phyloP scores from a whole-genome alignment of 2,113 vertebrate species.

The Lynx canadensis region DNA sequence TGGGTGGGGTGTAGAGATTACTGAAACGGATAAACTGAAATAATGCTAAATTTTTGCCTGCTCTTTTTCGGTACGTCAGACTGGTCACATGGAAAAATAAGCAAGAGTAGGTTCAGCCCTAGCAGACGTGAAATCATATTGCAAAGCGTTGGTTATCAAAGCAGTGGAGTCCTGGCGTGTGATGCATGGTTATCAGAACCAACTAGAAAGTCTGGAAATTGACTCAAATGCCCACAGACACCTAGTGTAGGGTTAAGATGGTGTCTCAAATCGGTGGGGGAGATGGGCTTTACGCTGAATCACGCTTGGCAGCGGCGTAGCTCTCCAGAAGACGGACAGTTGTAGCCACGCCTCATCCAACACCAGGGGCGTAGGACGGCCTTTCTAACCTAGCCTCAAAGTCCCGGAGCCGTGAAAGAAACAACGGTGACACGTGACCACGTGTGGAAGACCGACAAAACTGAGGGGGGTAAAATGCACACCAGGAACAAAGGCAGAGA shows the following conservation, averaged over 20 bases:
- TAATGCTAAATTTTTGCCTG: not conserved
- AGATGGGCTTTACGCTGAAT: accelerated
- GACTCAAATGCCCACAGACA: not conserved
- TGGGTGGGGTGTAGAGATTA: not conserved
- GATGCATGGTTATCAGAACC: accelerated
- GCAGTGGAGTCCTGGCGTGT: accelerated
- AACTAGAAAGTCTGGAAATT: not conserved
- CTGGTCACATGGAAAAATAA: not conserved
- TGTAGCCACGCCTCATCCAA: accelerated
- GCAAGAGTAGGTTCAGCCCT: not conserved
- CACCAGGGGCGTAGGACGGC: not conserved
- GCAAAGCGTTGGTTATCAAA: not conserved
- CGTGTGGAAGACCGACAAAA: not conserved
- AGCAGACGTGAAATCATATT: too few relatives aligned
- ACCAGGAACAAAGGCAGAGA: not conserved
- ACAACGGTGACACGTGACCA: accelerated
- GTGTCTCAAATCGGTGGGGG: accelerated
- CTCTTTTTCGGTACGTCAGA: accelerated
- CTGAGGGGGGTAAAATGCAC: too few relatives aligned
- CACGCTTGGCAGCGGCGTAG: accelerated
- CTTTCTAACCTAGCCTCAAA: not conserved
- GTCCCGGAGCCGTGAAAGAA: not conserved
- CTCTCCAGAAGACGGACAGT: not conserved
- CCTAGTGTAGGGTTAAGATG: accelerated
- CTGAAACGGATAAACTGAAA: not conserved